Conservation (phyloP, 2,888 invertebrate species). For the Nasonovia ribisnigri region DNA sequence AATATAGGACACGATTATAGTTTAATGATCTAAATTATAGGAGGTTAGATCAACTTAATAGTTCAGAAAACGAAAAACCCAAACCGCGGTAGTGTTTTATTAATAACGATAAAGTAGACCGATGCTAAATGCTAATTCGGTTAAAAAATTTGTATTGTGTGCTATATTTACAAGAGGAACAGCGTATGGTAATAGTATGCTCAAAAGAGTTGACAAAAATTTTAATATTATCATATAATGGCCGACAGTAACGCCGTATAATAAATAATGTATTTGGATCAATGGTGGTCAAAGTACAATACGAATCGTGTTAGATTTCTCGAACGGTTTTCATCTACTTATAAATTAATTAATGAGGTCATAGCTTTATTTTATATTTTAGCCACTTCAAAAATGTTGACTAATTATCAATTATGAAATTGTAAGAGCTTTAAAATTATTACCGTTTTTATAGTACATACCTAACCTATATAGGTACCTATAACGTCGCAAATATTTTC, state of each 20-base stretch:
- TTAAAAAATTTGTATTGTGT: neutral
- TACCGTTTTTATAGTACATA: neutral
- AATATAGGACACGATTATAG: neutral
- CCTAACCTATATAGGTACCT: too few relatives aligned
- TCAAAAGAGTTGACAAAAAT: neutral
- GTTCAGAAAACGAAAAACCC: neutral
- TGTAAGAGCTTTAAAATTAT: neutral
- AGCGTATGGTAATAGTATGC: neutral
- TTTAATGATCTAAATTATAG: neutral
- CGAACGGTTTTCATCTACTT: neutral
- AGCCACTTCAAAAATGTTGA: neutral
- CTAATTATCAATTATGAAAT: neutral
- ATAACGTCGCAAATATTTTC: neutral
- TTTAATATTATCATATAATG: neutral
- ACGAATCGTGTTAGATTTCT: neutral
- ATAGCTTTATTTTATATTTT: neutral
- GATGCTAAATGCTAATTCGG: neutral
- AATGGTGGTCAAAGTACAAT: neutral
- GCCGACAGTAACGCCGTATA: neutral
- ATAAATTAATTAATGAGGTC: neutral
- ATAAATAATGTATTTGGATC: neutral
- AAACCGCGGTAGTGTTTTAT: neutral
- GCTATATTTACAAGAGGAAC: neutral
- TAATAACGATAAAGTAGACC: neutral
- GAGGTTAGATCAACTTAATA: neutral